Percentiles rank a stretch among this genome's conserved stretches.
Conservation (phyloP, 2,797 vertebrate species). For the Apodemus agrarius region DNA sequence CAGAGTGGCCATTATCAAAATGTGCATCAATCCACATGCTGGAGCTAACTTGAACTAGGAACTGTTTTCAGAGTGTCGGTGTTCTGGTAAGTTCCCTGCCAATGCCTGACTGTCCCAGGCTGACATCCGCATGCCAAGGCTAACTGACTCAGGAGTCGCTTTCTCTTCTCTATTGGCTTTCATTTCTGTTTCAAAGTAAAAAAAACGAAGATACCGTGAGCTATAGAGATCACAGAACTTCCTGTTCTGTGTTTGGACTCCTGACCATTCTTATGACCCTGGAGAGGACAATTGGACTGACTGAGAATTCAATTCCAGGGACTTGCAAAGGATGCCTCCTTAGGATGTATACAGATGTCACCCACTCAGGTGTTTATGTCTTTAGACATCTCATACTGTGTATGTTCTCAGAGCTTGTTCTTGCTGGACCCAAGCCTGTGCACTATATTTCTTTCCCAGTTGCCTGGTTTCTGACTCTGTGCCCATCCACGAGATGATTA, state of each 20-base stretch:
- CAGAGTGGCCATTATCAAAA: background rate
- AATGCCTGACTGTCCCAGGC: rapidly evolving
- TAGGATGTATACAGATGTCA: background rate
- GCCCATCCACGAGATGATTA: background rate
- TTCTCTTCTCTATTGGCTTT: background rate
- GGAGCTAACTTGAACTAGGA: background rate
- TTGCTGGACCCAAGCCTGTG: background rate
- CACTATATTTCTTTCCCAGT: background rate
- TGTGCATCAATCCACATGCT: no score
- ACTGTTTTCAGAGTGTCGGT: background rate
- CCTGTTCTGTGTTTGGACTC: background rate
- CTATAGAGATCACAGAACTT: background rate
- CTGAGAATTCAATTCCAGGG: background rate
- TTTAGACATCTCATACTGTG: background rate
- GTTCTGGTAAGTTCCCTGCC: background rate
- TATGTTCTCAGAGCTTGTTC: background rate
- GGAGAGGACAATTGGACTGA: background rate
- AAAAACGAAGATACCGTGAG: background rate
- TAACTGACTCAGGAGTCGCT: rapidly evolving
- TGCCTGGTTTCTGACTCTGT: background rate
- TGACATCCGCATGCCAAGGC: rapidly evolving
- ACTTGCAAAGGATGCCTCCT: background rate
- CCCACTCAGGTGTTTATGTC: background rate
- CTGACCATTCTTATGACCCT: background rate
- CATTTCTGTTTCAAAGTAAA: background rate